phyloP scores from a whole-genome alignment of 2,113 vertebrate species.

The Ibidorhyncha struthersii region DNA sequence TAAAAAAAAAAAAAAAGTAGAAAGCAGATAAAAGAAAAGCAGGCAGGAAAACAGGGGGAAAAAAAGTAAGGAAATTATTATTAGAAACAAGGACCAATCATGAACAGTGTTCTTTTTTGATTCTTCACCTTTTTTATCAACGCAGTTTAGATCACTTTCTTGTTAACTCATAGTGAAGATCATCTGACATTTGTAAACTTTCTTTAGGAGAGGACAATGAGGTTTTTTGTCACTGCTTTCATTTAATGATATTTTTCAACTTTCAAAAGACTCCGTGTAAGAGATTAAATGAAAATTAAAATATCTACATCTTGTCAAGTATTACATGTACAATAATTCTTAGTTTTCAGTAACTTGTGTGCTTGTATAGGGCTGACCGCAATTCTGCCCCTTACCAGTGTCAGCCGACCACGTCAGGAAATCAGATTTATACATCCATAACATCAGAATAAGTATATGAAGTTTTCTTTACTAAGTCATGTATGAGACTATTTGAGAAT shows the following conservation, averaged over 20 bases:
- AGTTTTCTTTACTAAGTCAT: not conserved
- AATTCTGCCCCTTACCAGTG: not conserved
- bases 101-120: not conserved
- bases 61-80: not conserved
- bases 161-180: not conserved
- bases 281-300: not conserved
- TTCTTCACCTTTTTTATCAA: not conserved
- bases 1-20: not conserved
- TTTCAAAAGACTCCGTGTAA: not conserved
- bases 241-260: not conserved
- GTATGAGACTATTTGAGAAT: constrained; percentile 24
- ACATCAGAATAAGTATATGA: not conserved
- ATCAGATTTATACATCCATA: constrained; percentile 12
- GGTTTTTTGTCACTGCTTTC: not conserved
- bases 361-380: not conserved
- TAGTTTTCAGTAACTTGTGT: not conserved
- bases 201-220: not conserved
- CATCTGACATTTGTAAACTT: not conserved
- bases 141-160: not conserved
- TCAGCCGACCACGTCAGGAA: not conserved
- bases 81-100: not conserved
- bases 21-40: not conserved
- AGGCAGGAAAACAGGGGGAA: not conserved
- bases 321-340: not conserved
- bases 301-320: not conserved